phyloP scores from a whole-genome alignment of 2,888 invertebrate genomes.

The Hanleya hanleyi region DNA sequence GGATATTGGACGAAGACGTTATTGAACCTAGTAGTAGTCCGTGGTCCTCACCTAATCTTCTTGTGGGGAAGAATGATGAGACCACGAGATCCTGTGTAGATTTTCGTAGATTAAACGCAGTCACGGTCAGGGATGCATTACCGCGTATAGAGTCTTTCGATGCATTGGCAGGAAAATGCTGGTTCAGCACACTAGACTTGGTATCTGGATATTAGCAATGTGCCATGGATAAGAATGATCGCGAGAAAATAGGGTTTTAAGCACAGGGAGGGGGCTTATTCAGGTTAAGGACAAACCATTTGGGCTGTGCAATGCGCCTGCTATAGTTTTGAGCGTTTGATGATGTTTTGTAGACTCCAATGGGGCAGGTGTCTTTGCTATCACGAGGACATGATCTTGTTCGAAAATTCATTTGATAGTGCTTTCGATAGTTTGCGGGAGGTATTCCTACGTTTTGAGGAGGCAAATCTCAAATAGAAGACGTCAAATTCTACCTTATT shows the following conservation, averaged over 20 bases:
- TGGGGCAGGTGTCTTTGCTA: not conserved
- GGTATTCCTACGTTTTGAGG: not conserved
- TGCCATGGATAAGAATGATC: not conserved
- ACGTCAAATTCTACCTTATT: not conserved
- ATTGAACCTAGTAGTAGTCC: not conserved
- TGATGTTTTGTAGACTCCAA: not conserved
- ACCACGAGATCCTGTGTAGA: not conserved
- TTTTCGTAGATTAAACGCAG: not conserved
- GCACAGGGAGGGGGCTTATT: not conserved
- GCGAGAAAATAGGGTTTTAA: not conserved
- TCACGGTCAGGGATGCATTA: not conserved
- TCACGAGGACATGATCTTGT: not conserved
- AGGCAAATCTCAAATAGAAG: not conserved
- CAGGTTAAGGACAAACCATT: not conserved
- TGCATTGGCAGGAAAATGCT: not conserved
- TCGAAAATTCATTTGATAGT: not conserved
- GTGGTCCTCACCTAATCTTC: not conserved
- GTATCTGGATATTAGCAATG: not conserved
- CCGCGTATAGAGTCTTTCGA: not conserved
- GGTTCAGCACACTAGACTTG: not conserved
- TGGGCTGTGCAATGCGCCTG: not conserved
- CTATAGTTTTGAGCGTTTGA: not conserved
- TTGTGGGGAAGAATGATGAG: not conserved
- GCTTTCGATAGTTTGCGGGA: not conserved
- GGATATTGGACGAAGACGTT: conserved; percentile 26